These are phyloP conservation scores for Chydorus sphaericus DNA, from an alignment of 2,888 invertebrate genomes.

Conservation along the genomic window DNA sequence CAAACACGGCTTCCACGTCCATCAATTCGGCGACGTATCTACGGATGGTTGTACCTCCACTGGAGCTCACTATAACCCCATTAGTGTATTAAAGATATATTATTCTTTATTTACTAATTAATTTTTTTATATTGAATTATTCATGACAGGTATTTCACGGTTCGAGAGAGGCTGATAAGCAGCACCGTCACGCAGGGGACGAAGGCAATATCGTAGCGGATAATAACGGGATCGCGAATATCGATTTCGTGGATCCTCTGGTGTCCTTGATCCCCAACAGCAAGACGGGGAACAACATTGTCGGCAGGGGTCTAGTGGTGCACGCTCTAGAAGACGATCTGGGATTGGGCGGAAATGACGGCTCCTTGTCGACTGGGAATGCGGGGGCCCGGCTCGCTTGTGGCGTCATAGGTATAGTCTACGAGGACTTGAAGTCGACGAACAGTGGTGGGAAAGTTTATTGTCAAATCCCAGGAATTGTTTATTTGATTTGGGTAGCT, in stretches of 20 bases:
- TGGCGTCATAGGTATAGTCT: slow-evolving; percentile 32
- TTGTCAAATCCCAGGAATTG: no score
- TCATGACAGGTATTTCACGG: no score
- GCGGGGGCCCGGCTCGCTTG: slow-evolving; percentile 37
- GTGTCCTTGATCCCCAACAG: slow-evolving; percentile 32
- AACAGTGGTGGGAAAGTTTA: no score
- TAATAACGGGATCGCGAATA: slow-evolving; percentile 19
- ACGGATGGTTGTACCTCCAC: slow-evolving; percentile 9
- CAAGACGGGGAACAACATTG: slow-evolving; percentile 32
- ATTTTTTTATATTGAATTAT: no score
- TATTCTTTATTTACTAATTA: no score
- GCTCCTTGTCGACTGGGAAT: slow-evolving; percentile 35
- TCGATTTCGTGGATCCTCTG: slow-evolving; percentile 20
- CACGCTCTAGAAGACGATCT: slow-evolving; percentile 35
- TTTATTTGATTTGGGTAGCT: no score
- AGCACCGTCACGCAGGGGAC: slow-evolving; percentile 25
- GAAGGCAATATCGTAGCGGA: slow-evolving; percentile 24
- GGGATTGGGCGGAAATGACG: slow-evolving; percentile 30
- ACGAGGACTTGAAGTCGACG: no score
- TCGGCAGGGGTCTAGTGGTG: slow-evolving; percentile 36
- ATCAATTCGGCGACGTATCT: slow-evolving; percentile 8
- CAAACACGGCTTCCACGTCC: slow-evolving; percentile 14
- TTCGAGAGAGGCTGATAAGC: no score
- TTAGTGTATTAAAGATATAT: no score
- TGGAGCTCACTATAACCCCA: slow-evolving; percentile 13